Base-by-base conservation (phyloP, 2,113 vertebrate genomes). In the Ciconia boyciana region DNA sequence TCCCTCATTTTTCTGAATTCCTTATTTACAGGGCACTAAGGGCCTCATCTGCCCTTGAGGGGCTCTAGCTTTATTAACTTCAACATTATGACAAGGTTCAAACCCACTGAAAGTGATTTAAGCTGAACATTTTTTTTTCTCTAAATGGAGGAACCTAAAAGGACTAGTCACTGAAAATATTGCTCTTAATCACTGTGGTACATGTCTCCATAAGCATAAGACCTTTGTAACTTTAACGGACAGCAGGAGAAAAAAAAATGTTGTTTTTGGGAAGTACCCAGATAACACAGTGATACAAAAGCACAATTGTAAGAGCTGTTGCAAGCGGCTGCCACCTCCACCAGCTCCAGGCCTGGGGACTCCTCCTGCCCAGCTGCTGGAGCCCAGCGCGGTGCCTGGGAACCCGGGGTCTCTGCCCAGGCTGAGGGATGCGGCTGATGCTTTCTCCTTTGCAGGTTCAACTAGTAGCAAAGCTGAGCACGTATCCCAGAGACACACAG, bases 1-100 rank as follows among this genome's bases (percentile, higher is more conserved):
- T 72, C 46, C 11, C 22, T 89, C n/a, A 15, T 75, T 90, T 87
- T 93, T 80, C 5, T 18, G 0, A 61, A 82, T 61, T 75, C 57
- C 20, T 80, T 84, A 87, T 88, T 94, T 93, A 72, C 54, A 91
- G 54, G 48, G 54, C 34, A 66, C 16, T 65, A 77, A 83, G 66
- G 48, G n/a, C 49, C 41, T 80, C 58, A 16, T 20, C 11, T 65
- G 41, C 66, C 85, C 49, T 85, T 64, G 52, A 78, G 44, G n/a
- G 17, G 29, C 36, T 90, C 55, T 52, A 48, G 44, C 16, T 83
- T 91, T 96, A 82, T 83, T 75, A 91, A 57, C 39, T 51, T 71
- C 70, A 89, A 76, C 34, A 49, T 90, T 69, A 52, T 49, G 74
- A 69, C 70, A 76, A 83, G 25, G 94, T 65, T 79, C 41, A 91